Conservation (phyloP, 2,797 vertebrate genomes). For the Decapterus maruadsi region DNA sequence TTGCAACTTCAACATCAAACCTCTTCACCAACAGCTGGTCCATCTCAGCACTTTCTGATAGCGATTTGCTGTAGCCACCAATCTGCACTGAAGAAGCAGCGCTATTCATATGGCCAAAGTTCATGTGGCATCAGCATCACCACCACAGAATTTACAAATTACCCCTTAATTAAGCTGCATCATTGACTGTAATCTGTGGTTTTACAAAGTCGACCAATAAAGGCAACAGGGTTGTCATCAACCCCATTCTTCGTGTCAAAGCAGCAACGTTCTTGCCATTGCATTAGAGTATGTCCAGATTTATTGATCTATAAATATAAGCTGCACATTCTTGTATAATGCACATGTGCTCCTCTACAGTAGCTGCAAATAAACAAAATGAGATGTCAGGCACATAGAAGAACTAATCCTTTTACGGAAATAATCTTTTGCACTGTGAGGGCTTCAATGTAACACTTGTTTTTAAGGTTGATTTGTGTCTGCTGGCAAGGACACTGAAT, state of each 20-base stretch:
- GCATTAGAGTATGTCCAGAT: neutral
- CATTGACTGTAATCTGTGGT: neutral
- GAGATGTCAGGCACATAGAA: neutral
- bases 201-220: neutral
- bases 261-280: neutral
- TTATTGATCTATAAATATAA: neutral
- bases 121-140: too few species aligned
- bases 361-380: neutral
- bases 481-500: neutral
- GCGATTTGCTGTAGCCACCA: too few species aligned
- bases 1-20: too few species aligned
- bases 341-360: neutral
- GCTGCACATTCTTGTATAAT: neutral
- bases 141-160: too few species aligned
- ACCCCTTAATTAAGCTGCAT: too few species aligned
- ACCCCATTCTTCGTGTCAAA: too few species aligned
- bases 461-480: conserved; percentile 20
- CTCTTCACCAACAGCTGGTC: too few species aligned
- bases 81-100: too few species aligned
- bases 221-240: neutral
- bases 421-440: neutral
- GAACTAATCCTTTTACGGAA: conserved; percentile 17
- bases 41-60: too few species aligned
- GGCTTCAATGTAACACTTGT: conserved; percentile 9
- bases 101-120: too few species aligned